Evolutionary conservation across 1,140 invertebrate species (phyloP), one percentile per base, ranked within the genome.

Genomic region (Whitmania pigra): DNA sequence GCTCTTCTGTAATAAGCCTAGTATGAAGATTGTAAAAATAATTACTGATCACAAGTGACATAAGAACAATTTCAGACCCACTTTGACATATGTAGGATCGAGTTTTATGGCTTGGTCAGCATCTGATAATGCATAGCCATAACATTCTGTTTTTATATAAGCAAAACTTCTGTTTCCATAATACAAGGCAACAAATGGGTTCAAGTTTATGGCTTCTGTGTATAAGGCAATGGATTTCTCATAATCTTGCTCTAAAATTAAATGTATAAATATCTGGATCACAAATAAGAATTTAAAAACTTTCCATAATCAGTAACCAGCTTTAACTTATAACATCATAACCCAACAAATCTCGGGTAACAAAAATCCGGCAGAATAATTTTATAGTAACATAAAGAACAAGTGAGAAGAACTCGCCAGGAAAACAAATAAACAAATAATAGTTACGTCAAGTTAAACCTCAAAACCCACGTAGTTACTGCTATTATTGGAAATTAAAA

Each of bases 141-240:
- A 97, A 80, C 88, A 91, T 84, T 97, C 94, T 66, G 88, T 88
- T 77, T 89, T 90, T 54, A 98, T 83, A 81, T 97, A 93, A 20
- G 94, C 90, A 84, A 97, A 89, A 85, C 93, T 96, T 76, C 96
- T 87, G 83, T 99, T 99, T 0, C 88, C 91, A 84, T 89, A 84
- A 75, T 81, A 83, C 18, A 79, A 76, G 54, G 94, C 90, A 78
- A 88, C 86, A 75, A 77, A 79, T 6, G 92, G 89, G 81, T 93
- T 89, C 76, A 89, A 83, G 74, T 92, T 88, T 81, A 98, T 96
- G 74, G 93, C 93, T 86, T 91, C 87, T 75, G 89, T 86, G 82
- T 98, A 98, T 70, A 91, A 86, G 72, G 90, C 88, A 75, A 97
- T 92, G 66, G 95, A 93, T 82, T 88, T 85, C 76, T 88, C 85